Evolutionary conservation across 2,797 vertebrate species (phyloP), one percentile per base, ranked within the genome.

Genomic region (Dipus sagitta): DNA sequence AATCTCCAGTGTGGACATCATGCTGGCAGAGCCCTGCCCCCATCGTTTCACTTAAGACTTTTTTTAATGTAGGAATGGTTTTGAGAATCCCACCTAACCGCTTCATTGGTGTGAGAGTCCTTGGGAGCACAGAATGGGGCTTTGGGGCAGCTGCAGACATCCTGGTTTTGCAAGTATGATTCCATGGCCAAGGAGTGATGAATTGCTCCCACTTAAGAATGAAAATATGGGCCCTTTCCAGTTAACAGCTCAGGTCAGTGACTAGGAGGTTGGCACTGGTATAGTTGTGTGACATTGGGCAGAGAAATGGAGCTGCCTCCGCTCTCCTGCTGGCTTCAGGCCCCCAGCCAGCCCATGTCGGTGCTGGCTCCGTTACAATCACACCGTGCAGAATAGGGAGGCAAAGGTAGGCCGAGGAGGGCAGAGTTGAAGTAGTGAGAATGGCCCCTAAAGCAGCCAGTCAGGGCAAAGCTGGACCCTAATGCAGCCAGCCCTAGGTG

Each of bases 41-140:
- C 42, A 38, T 14, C 52, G 75, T 70, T 82, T 85, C 71, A 93
- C 87, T 76, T 89, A 70, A 87, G 76, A 24, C 13, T 8, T 92
- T 38, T 86, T 65, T 38, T 30, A 34, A 24, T 2, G 6, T 11
- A 54, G 74, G 26, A 58, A 34, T 14, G 18, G 2, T 84, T 78
- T 90, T 75, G 72, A 79, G 42, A 94, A 32, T 4, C 32, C 34
- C 5, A 2, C 13, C 38, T 75, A 32, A 94, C 38, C 32, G 75
- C 20, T 81, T 58, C 54, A 26, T 38, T 24, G 62, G 65, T 23
- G 84, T 62, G 47, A 20, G 60, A 81, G 74, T 77, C 32, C 28
- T 42, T 24, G 47, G 64, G 23, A 80, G 64, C n/a, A 15, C 4
- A 52, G 74, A 87, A 77, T 7, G 13, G 38, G 60, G 1, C 15